Evolutionary conservation across 1,140 invertebrate genomes (phyloP).

Genomic region (Drosophila kikkawai): DNA sequence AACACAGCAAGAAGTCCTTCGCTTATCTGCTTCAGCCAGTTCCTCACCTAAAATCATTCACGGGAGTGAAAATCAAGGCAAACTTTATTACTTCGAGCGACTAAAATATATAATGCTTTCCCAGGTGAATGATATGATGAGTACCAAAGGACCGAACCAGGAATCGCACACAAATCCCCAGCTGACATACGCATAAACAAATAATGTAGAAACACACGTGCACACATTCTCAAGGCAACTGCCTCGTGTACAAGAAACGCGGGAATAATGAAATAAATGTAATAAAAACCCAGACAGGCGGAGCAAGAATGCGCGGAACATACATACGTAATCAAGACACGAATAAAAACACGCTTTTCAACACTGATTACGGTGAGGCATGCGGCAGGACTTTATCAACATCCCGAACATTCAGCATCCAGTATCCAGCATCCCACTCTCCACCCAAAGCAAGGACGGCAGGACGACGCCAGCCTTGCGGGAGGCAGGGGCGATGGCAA

Average conservation of each 20-base stretch:
- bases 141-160: slow-evolving; percentile 21
- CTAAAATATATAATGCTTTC: slow-evolving; percentile 18
- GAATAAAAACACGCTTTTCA: slow-evolving; percentile 63
- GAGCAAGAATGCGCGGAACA: slow-evolving; percentile 13
- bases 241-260: slow-evolving; percentile 42
- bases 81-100: slow-evolving; percentile 20
- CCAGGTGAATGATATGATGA: slow-evolving; percentile 62
- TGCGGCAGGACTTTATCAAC: slow-evolving; percentile 64
- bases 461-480: slow-evolving; percentile 36
- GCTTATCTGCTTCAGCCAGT: slow-evolving; percentile 1
- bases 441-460: slow-evolving; percentile 22
- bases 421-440: slow-evolving; percentile 1
- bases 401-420: slow-evolving; percentile 2
- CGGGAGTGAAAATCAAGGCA: slow-evolving; percentile 10
- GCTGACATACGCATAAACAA: slow-evolving; percentile 44
- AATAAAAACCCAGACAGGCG: slow-evolving; percentile 62
- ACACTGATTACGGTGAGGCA: slow-evolving; percentile 69
- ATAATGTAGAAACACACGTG: slow-evolving; percentile 30
- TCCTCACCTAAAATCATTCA: slow-evolving; percentile 30
- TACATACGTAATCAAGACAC: slow-evolving; percentile 34
- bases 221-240: slow-evolving; percentile 26
- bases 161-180: slow-evolving; percentile 49
- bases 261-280: slow-evolving; percentile 63
- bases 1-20: slow-evolving; percentile 69
- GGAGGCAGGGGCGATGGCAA: neutral